phyloP scores from a whole-genome alignment of 2,797 vertebrate genomes.

The Pempheris klunzingeri region DNA sequence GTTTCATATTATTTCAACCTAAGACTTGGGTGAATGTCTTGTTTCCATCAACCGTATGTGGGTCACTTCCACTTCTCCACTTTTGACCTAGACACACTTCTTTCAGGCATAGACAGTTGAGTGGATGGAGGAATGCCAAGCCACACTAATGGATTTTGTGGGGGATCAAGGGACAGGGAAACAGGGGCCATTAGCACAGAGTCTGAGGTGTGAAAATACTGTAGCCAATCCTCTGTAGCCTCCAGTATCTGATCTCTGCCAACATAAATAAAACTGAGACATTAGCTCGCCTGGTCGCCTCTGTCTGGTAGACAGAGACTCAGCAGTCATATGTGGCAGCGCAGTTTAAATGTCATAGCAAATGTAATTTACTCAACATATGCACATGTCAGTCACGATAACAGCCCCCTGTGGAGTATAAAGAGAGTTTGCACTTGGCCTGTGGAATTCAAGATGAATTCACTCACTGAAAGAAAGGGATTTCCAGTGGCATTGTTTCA shows the following conservation, averaged over 20 bases:
- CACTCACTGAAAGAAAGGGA: slow-evolving; percentile 71
- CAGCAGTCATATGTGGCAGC: slow-evolving; percentile 72
- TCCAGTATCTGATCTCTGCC: slow-evolving; percentile 76
- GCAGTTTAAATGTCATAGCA: slow-evolving; percentile 83
- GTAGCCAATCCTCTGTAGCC: slow-evolving; percentile 66
- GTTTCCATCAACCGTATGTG: slow-evolving; percentile 63
- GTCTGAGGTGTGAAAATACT: slow-evolving; percentile 80
- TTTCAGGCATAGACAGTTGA: slow-evolving; percentile 55
- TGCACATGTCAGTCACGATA: slow-evolving; percentile 84
- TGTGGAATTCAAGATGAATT: slow-evolving; percentile 69
- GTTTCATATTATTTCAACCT: slow-evolving; percentile 50
- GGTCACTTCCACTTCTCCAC: slow-evolving; percentile 64
- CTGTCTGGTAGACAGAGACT: slow-evolving; percentile 61
- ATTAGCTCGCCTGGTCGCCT: slow-evolving; percentile 70
- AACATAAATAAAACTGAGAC: slow-evolving; percentile 84
- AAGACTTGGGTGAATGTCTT: slow-evolving; percentile 40
- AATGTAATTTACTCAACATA: slow-evolving; percentile 83
- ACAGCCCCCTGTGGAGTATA: slow-evolving; percentile 67
- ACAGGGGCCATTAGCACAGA: slow-evolving; percentile 77
- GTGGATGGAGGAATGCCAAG: slow-evolving; percentile 61
- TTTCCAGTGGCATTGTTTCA: slow-evolving; percentile 76
- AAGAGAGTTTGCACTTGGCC: slow-evolving; percentile 63
- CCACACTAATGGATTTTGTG: slow-evolving; percentile 77
- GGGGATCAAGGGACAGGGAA: slow-evolving; percentile 75
- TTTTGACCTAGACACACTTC: slow-evolving; percentile 62